Conservation (phyloP, 2,113 vertebrate species). For the Platysteira castanea region DNA sequence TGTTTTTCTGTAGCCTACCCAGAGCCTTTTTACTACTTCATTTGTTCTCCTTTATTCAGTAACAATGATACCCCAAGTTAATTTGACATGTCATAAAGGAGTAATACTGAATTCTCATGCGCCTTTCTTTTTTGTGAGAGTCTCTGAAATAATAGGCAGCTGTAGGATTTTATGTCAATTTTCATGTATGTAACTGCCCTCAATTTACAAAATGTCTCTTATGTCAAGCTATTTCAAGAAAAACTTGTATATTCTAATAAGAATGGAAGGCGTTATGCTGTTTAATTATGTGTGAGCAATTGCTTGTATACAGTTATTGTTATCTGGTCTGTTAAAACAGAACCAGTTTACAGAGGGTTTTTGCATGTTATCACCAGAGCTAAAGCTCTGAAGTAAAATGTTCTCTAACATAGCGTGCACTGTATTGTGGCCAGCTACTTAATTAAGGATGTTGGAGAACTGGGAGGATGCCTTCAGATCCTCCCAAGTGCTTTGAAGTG, state of each 20-base stretch:
- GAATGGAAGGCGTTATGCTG: background rate
- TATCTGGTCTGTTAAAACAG: background rate
- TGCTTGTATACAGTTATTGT: background rate
- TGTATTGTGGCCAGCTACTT: background rate
- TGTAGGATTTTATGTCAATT: background rate
- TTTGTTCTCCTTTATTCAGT: background rate
- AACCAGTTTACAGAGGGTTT: background rate
- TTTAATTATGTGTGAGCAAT: background rate
- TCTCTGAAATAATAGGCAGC: background rate
- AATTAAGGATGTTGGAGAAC: background rate
- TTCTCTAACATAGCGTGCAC: background rate
- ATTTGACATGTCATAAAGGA: background rate
- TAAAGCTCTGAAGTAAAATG: background rate
- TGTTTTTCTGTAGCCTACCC: background rate
- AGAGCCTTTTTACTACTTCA: background rate
- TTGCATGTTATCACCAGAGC: background rate
- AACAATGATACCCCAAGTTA: background rate
- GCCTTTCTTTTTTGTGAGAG: background rate
- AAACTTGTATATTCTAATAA: background rate
- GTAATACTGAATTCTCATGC: background rate
- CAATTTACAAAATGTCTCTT: background rate
- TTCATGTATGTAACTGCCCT: background rate
- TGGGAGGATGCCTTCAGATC: background rate
- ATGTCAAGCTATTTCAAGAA: background rate
- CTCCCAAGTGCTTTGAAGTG: background rate